Percentiles rank a stretch among this genome's conserved stretches.
phyloP scores from a whole-genome alignment of 2,797 vertebrate species.

The Poeciliopsis infans region DNA sequence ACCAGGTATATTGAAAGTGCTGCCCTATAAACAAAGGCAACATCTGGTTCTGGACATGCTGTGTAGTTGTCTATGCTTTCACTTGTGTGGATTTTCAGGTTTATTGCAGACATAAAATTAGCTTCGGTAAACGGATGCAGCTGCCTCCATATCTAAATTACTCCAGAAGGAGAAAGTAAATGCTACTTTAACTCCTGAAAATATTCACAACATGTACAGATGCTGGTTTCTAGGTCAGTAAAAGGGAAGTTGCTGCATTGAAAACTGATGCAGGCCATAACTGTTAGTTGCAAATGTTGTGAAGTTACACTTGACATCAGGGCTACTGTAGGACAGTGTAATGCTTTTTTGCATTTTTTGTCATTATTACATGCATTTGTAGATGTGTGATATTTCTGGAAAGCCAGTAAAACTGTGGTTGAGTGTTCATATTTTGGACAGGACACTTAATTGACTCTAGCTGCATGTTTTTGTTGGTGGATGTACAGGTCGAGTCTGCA shows the following conservation, averaged over 20 bases:
- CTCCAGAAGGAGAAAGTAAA: slow-evolving; percentile 2
- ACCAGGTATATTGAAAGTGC: not conserved
- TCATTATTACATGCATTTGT: not conserved
- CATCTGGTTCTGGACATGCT: not conserved
- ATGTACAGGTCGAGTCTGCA: slow-evolving; percentile 1
- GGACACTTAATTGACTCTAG: not conserved
- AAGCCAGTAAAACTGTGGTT: not conserved
- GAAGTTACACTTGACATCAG: not conserved
- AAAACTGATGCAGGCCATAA: not conserved
- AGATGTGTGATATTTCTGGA: not conserved
- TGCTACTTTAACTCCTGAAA: not conserved
- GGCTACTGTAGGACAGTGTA: not conserved
- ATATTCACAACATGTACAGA: not conserved
- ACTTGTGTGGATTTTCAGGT: not conserved
- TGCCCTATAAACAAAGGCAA: not conserved
- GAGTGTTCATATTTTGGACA: not conserved
- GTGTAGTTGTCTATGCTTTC: not conserved
- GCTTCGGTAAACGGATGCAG: not conserved
- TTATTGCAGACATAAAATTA: slow-evolving; percentile 9
- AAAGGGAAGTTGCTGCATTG: not conserved
- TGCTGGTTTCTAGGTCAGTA: slow-evolving; percentile 7
- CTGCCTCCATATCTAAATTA: not conserved
- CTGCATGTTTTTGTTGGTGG: not conserved
- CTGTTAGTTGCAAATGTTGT: not conserved
- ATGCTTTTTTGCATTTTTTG: not conserved